A percentile compares a stretch with the other conserved stretches of the same genome.
phyloP scores from a whole-genome alignment of 2,888 invertebrate genomes.

The Pristionchus arcanus region DNA sequence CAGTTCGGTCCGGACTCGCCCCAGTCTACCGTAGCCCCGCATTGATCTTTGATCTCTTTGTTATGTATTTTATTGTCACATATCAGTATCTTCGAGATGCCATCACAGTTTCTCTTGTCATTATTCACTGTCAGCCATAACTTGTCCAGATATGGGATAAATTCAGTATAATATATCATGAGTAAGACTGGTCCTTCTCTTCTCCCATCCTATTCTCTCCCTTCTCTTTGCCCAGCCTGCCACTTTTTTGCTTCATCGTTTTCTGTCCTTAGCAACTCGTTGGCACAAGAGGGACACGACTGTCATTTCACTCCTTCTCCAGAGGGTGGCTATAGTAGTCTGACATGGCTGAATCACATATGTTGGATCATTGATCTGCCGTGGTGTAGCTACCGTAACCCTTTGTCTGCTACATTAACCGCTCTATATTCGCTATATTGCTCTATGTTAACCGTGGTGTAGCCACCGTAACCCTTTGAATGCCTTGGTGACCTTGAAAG shows the following conservation, averaged over 20 bases:
- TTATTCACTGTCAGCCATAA: no score
- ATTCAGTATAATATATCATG: background rate
- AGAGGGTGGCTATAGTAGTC: background rate
- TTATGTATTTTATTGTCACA: background rate
- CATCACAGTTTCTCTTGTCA: background rate
- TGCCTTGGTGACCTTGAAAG: background rate
- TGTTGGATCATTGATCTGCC: background rate
- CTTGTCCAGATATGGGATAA: no score
- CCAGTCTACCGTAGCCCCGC: slow-evolving; percentile 1
- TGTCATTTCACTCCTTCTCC: background rate
- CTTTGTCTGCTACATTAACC: no score
- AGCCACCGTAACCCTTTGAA: background rate
- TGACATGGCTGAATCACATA: background rate
- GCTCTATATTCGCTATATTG: background rate
- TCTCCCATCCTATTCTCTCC: background rate
- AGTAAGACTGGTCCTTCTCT: background rate
- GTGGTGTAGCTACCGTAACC: background rate
- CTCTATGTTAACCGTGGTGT: background rate
- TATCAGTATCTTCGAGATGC: background rate
- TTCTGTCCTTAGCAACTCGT: slow-evolving; percentile 37
- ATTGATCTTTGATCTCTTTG: slow-evolving; percentile 25
- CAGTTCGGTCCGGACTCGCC: slow-evolving; percentile 34
- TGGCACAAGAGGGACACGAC: background rate
- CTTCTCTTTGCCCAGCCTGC: background rate
- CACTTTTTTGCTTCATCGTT: slow-evolving; percentile 9